Percentiles rank a stretch among this genome's conserved stretches.
Evolutionary conservation across 2,888 invertebrate species (phyloP).

Genomic region (Brassicogethes aeneus): DNA sequence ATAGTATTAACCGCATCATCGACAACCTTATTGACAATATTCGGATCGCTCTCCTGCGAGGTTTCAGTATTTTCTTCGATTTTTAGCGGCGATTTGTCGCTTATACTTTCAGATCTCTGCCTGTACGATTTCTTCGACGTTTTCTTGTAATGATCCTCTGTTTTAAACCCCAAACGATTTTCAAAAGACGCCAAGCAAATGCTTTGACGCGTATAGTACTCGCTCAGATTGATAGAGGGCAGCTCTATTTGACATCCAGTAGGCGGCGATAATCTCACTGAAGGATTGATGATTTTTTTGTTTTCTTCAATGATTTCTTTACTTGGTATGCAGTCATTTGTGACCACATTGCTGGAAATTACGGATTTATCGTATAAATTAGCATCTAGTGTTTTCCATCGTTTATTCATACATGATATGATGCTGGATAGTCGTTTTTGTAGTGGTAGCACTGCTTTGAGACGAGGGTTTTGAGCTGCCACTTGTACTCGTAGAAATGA

Average conservation of each 20-base stretch:
- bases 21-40: slow-evolving; percentile 17
- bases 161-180: slow-evolving; percentile 54
- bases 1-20: slow-evolving; percentile 34
- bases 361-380: slow-evolving; percentile 30
- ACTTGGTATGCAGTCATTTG: slow-evolving; percentile 23
- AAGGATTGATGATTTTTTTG: slow-evolving; percentile 20
- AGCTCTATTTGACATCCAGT: slow-evolving; percentile 57
- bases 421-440: slow-evolving; percentile 65
- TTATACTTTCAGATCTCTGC: slow-evolving; percentile 16
- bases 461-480: slow-evolving; percentile 84
- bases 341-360: slow-evolving; percentile 21
- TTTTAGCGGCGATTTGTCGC: slow-evolving; percentile 15
- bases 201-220: slow-evolving; percentile 67
- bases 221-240: slow-evolving; percentile 65
- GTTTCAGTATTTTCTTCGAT: slow-evolving; percentile 3
- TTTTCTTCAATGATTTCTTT: slow-evolving; percentile 22
- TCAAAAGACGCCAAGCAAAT: slow-evolving; percentile 71
- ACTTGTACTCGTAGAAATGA: slow-evolving; percentile 81
- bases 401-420: slow-evolving; percentile 60
- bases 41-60: background rate
- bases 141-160: slow-evolving; percentile 8
- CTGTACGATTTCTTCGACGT: slow-evolving; percentile 14
- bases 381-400: slow-evolving; percentile 58
- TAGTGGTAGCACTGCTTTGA: slow-evolving; percentile 61
- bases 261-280: slow-evolving; percentile 44